Conservation (phyloP, 1,140 invertebrate species). For the Heliconius himera region DNA sequence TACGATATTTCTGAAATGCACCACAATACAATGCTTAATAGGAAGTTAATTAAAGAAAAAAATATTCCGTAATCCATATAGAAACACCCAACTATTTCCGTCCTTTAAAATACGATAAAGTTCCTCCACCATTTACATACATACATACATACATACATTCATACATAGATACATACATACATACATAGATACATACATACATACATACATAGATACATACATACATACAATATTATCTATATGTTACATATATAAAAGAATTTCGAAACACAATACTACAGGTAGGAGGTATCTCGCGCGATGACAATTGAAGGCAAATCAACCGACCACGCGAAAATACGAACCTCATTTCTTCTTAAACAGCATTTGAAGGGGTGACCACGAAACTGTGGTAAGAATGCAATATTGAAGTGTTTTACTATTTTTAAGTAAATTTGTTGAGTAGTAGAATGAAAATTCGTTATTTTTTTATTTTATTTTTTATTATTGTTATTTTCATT, state of each 20-base stretch:
- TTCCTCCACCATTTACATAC: background rate
- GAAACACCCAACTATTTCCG: background rate
- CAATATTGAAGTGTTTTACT: background rate
- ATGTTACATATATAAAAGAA: background rate
- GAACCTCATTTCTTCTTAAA: conserved; percentile 73
- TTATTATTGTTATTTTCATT: background rate
- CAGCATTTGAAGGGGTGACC: conserved; percentile 41
- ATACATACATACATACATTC: too few species aligned
- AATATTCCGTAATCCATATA: background rate
- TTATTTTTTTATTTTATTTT: background rate
- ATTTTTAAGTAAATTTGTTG: background rate
- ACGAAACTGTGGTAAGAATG: background rate
- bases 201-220: too few species aligned
- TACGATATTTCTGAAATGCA: too few species aligned
- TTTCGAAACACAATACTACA: conserved; percentile 23
- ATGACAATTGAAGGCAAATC: conserved; percentile 61
- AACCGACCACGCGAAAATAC: conserved; percentile 57
- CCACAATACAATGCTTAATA: too few species aligned
- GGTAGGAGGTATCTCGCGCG: conserved; percentile 44
- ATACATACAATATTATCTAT: background rate
- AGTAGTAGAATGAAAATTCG: background rate
- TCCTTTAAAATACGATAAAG: conserved; percentile 1
- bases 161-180: too few species aligned
- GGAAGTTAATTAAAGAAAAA: too few species aligned
- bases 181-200: too few species aligned